A percentile compares a stretch with the other conserved stretches of the same genome.
Evolutionary conservation across 2,797 vertebrate species (phyloP).

Genomic region (Geotria australis): DNA sequence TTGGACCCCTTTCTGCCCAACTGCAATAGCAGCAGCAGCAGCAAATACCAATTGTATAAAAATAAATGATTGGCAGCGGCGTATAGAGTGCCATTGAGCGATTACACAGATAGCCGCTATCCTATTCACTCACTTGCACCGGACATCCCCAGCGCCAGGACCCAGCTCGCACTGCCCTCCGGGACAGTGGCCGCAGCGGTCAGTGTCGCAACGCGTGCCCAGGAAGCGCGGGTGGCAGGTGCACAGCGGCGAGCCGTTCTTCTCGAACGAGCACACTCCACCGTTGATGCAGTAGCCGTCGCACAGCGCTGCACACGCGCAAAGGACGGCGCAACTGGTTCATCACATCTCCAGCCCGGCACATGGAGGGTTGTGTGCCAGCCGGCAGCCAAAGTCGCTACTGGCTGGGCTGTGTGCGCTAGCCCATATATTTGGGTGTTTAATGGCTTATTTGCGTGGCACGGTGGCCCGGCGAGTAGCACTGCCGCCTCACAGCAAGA

Average conservation of each 20-base stretch:
- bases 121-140: slow-evolving; percentile 35
- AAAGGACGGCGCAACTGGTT: neutral
- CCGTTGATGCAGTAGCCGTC: slow-evolving; percentile 38
- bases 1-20: no score
- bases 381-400: neutral
- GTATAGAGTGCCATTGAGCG: no score
- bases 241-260: slow-evolving; percentile 24
- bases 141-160: slow-evolving; percentile 29
- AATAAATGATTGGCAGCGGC: no score
- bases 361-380: no score
- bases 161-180: slow-evolving; percentile 30
- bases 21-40: no score
- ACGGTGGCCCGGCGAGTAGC: no score
- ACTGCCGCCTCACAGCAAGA: no score
- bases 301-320: slow-evolving; percentile 26
- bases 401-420: accelerated
- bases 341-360: neutral
- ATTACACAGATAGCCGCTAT: no score
- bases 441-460: accelerated
- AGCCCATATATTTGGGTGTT: neutral
- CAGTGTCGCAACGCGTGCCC: slow-evolving; percentile 33
- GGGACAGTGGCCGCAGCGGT: slow-evolving; percentile 43
- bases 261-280: slow-evolving; percentile 34
- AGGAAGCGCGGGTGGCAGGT: slow-evolving; percentile 33
- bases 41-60: no score